phyloP scores from a whole-genome alignment of 2,113 vertebrate species.

The Prionailurus viverrinus region DNA sequence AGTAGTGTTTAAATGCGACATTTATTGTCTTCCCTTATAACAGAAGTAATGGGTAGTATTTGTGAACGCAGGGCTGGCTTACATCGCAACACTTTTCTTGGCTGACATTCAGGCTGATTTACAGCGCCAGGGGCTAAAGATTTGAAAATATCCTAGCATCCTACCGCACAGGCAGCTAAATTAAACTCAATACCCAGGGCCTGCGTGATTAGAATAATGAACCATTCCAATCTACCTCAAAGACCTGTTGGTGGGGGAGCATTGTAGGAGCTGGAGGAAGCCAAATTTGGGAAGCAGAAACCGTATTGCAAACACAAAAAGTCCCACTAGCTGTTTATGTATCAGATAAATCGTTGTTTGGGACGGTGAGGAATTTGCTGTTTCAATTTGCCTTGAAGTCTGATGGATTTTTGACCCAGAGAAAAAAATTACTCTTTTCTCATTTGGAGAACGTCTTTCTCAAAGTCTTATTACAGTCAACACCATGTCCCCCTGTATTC shows the following conservation, averaged over 20 bases:
- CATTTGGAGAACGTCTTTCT: conserved; percentile 1
- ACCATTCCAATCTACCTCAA: neutral
- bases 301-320: neutral
- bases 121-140: conserved; percentile 17
- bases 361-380: neutral
- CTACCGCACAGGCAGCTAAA: conserved; percentile 39
- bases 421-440: neutral
- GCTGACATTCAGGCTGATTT: conserved; percentile 64
- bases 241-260: neutral
- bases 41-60: conserved; percentile 21
- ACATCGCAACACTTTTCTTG: conserved; percentile 39
- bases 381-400: conserved; percentile 44
- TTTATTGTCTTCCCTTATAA: neutral
- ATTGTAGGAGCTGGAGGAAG: neutral
- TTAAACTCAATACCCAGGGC: conserved; percentile 58
- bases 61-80: conserved; percentile 41
- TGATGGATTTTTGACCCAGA: conserved; percentile 7
- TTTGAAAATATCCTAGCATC: conserved; percentile 61
- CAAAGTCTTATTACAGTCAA: neutral
- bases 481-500: neutral
- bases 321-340: neutral
- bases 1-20: neutral
- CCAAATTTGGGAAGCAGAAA: conserved; percentile 15
- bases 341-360: conserved; percentile 11
- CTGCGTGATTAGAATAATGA: conserved; percentile 45